These are phyloP conservation scores for Melieria omissa DNA, from an alignment of 2,888 invertebrate species.

Conservation along the genomic window DNA sequence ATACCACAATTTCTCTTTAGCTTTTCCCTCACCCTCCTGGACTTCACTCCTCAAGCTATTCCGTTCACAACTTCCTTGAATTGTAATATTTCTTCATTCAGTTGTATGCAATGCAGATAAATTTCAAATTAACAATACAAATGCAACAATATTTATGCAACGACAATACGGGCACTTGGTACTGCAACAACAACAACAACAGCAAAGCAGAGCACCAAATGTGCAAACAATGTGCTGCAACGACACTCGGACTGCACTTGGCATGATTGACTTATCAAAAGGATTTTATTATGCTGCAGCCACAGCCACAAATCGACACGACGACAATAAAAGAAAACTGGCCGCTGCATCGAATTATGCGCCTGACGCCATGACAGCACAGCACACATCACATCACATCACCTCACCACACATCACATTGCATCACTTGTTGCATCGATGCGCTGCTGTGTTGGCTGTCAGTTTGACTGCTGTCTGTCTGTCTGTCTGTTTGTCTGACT, in stretches of 20 bases:
- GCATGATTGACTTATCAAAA: slow-evolving; percentile 32
- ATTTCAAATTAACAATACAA: too few species aligned
- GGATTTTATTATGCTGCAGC: slow-evolving; percentile 15
- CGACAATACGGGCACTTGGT: too few species aligned
- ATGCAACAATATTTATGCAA: too few species aligned
- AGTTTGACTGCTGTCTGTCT: slow-evolving; percentile 9
- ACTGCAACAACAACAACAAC: not conserved
- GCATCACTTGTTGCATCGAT: not conserved
- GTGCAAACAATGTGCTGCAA: slow-evolving; percentile 3
- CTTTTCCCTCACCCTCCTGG: not conserved
- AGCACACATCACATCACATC: not conserved
- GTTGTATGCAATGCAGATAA: too few species aligned
- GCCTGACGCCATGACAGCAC: not conserved
- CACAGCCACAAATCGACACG: not conserved
- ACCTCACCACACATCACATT: slow-evolving; percentile 18
- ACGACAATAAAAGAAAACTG: not conserved
- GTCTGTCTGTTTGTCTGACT: too few species aligned
- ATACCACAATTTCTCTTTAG: not conserved
- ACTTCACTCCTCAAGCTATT: not conserved
- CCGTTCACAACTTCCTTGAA: not conserved
- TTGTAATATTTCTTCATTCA: not conserved
- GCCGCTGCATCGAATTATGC: not conserved
- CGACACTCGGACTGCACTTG: slow-evolving; percentile 8
- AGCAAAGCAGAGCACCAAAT: not conserved
- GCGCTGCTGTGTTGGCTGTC: slow-evolving; percentile 17